Evolutionary conservation across 1,140 invertebrate genomes (phyloP).

Genomic region (Panagrolaimus sp.): DNA sequence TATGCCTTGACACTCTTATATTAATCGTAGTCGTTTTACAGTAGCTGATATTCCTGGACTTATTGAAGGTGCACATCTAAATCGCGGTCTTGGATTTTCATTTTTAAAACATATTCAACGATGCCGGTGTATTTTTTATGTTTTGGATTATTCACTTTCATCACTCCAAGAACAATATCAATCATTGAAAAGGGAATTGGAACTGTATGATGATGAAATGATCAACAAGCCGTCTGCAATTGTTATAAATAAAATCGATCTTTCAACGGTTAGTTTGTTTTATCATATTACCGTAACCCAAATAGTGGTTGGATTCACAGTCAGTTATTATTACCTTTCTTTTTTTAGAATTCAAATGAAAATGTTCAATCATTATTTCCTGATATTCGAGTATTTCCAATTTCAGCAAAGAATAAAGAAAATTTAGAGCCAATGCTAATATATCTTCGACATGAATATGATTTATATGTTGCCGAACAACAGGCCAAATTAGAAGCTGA

Average conservation of each 20-base stretch:
- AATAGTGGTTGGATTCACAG: no score
- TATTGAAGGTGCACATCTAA: slow-evolving; percentile 79
- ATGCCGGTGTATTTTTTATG: slow-evolving; percentile 75
- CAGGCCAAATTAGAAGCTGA: background rate
- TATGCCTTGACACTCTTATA: background rate
- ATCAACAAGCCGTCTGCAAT: background rate
- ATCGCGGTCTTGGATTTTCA: slow-evolving; percentile 79
- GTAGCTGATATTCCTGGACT: slow-evolving; percentile 89
- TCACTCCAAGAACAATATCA: slow-evolving; percentile 69
- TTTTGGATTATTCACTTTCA: slow-evolving; percentile 71
- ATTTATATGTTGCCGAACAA: background rate
- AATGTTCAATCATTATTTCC: background rate
- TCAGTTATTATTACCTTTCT: no score
- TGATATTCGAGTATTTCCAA: background rate
- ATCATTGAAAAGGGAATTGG: slow-evolving; percentile 69
- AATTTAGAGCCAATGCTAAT: background rate
- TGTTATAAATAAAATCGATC: slow-evolving; percentile 1
- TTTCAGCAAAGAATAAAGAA: background rate
- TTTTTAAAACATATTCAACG: slow-evolving; percentile 86
- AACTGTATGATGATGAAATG: slow-evolving; percentile 67
- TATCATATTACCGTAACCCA: no score
- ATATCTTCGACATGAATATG: slow-evolving; percentile 1
- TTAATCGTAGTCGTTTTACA: slow-evolving; percentile 23
- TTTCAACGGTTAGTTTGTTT: background rate
- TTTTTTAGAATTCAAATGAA: background rate